A percentile compares a stretch with the other conserved stretches of the same genome.
phyloP scores from a whole-genome alignment of 2,797 vertebrate species.

The Esox masquinongy region DNA sequence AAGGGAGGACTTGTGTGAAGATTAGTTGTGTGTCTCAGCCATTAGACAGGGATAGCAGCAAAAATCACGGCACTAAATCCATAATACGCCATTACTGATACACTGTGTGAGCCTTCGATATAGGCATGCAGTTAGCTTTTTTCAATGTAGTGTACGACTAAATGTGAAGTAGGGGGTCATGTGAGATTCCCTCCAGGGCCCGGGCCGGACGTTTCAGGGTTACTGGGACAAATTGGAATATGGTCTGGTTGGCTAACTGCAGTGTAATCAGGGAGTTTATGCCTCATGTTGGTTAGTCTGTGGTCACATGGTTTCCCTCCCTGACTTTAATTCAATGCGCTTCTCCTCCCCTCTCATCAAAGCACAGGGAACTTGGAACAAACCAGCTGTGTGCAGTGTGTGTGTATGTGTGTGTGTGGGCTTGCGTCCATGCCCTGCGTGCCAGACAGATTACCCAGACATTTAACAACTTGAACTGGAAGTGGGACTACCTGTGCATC shows the following conservation, averaged over 20 bases:
- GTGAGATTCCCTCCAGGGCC: not conserved
- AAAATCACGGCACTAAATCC: not conserved
- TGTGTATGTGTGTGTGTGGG: not conserved
- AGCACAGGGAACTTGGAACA: not conserved
- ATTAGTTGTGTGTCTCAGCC: not conserved
- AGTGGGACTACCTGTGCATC: not conserved
- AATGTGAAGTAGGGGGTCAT: not conserved
- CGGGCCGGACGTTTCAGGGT: not conserved
- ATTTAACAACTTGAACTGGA: not conserved
- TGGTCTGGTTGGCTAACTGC: constrained; percentile 11
- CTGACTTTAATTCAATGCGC: not conserved
- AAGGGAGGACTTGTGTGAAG: not conserved
- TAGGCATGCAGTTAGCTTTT: not conserved
- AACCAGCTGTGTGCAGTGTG: not conserved
- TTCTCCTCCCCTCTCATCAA: constrained; percentile 6
- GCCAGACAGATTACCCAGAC: not conserved
- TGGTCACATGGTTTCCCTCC: constrained; percentile 14
- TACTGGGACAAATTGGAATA: constrained; percentile 21
- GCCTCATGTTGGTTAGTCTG: constrained; percentile 14
- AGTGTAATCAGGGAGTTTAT: constrained; percentile 26
- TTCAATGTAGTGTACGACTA: not conserved
- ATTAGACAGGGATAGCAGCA: not conserved
- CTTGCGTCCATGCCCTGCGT: too few species aligned
- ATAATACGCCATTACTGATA: not conserved
- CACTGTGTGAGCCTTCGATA: not conserved